Base-by-base conservation (phyloP, 2,113 vertebrate genomes). In the Sylvilagus bachmani region DNA sequence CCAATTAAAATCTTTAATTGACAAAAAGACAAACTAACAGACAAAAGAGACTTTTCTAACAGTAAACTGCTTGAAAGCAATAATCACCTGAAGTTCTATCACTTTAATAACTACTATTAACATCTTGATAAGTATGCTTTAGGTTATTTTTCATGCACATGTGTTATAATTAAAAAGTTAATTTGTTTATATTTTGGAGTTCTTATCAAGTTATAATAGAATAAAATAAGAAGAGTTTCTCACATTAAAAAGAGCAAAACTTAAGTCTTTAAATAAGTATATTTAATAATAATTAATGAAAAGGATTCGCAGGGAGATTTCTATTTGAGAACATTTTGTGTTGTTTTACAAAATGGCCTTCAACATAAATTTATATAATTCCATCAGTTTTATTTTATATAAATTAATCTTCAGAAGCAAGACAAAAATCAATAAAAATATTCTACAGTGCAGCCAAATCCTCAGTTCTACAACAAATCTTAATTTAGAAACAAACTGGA, bases 241-340 rank as follows among this genome's bases (percentile, higher is more conserved):
- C 66, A 67, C 13, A 3, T 66, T 95, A 58, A 31, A 17, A n/a
- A 27, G 62, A 90, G 58, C 11, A 80, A 81, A 44, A 80, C 22
- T 78, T 64, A 91, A 73, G 73, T 6, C 27, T 88, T 91, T 83
- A 75, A 4, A 1, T 74, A 66, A 81, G 80, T 29, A 21, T 22
- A 62, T 67, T 81, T 83, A 89, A 85, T 58, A 80, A 55, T 85
- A 82, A 93, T 78, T 87, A 36, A 67, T 82, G 31, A 53, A 73
- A 38, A 51, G 6, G 0, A 3, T 61, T 94, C 31, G 82, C 27
- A 53, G 12, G 24, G 3, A 86, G 12, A 53, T 24, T 53, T 71
- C 5, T 36, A 75, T 81, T 36, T 77, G 44, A 92, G 31, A 71
- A 92, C 11, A 86, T 22, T 73, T 75, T 82, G 14, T 61, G 85